phyloP scores from a whole-genome alignment of 2,797 vertebrate species.

The Manis crassicaudata region DNA sequence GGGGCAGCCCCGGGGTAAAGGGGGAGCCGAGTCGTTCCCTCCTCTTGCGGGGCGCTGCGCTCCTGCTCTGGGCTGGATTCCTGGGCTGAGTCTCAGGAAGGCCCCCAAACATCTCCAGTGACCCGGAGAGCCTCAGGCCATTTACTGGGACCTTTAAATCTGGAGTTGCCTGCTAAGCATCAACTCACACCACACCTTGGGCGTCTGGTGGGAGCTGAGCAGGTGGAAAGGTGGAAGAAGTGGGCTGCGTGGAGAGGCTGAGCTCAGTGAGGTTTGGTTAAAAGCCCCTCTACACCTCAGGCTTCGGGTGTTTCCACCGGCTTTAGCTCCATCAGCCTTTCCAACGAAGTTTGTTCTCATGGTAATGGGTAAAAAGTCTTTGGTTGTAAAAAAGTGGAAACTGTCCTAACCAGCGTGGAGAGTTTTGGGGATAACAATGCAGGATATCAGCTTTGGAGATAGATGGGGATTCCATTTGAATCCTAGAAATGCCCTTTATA shows the following conservation, averaged over 20 bases:
- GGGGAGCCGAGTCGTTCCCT: accelerated
- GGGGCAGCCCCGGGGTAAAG: too few species aligned
- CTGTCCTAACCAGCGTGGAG: not conserved
- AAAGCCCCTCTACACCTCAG: not conserved
- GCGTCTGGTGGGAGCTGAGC: not conserved
- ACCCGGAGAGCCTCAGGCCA: not conserved
- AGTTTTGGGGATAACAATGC: not conserved
- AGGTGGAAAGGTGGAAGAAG: not conserved
- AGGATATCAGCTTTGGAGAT: not conserved
- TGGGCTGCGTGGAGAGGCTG: not conserved
- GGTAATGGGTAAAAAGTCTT: not conserved
- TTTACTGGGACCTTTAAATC: not conserved
- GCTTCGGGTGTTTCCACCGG: not conserved
- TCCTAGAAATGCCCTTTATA: not conserved
- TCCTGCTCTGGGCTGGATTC: not conserved
- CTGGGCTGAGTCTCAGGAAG: not conserved
- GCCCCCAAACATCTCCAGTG: not conserved
- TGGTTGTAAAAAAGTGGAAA: not conserved
- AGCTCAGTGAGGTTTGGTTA: not conserved
- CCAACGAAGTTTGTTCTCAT: not conserved
- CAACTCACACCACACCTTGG: not conserved
- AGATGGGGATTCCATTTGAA: not conserved
- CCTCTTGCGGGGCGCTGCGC: accelerated
- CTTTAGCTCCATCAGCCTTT: not conserved
- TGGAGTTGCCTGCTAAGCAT: not conserved